phyloP scores from a whole-genome alignment of 2,888 invertebrate species.

The Deroplatys truncata region DNA sequence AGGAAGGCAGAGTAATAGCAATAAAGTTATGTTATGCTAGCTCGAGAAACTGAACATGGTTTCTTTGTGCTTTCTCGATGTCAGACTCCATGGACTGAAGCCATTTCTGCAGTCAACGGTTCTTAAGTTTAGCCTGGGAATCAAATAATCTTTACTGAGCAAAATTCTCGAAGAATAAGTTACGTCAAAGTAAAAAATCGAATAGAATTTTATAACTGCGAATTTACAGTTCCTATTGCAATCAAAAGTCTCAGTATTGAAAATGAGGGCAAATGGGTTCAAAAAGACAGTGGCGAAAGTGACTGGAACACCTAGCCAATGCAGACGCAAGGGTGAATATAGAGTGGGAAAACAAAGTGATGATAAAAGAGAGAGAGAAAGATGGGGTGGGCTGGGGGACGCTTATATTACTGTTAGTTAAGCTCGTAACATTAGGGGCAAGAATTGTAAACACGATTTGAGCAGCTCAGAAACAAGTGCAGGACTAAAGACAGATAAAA shows the following conservation, averaged over 20 bases:
- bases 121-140: no score
- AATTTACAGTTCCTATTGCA: no score
- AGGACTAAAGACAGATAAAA: not conserved
- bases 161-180: no score
- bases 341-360: not conserved
- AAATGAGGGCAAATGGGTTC: not conserved
- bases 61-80: no score
- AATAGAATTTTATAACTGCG: no score
- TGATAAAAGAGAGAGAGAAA: not conserved
- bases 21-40: no score
- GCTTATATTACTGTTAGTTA: not conserved
- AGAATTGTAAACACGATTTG: not conserved
- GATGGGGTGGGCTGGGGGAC: not conserved
- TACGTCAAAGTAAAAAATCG: no score
- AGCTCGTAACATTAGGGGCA: not conserved
- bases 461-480: not conserved
- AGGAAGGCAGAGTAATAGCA: no score
- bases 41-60: no score
- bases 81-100: no score
- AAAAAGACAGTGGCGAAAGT: not conserved
- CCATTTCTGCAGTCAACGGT: no score
- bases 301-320: not conserved
- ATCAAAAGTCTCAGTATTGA: not conserved
- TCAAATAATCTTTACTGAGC: no score
- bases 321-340: not conserved